Evolutionary conservation across 2,797 vertebrate genomes (phyloP), one percentile per base, ranked within the genome.

Genomic region (Zenarchopterus dispar): DNA sequence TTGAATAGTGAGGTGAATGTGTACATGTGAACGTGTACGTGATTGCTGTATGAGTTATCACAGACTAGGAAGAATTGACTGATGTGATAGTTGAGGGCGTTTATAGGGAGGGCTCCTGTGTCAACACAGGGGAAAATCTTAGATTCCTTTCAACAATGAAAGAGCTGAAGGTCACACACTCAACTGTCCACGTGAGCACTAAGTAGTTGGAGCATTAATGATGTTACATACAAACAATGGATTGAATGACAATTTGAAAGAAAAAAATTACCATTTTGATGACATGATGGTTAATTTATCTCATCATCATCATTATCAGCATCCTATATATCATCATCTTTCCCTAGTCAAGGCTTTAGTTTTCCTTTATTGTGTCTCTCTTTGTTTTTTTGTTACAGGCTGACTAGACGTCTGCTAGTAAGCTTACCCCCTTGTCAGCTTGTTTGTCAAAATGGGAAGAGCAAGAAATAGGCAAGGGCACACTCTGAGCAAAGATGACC

Each of bases 41-140:
- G 91, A 91, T 87, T 84, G 87, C 84, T 88, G 81, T 70, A 62
- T 53, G 80, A 87, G 88, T 85, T 89, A 89, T 90, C 87, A 92
- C 84, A 89, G 88, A 90, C 88, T 90, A 23, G 56, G 70, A 67
- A 67, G 74, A 83, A 93, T 90, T 80, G 88, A 93, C 86, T 91
- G 84, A 82, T 72, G 75, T 67, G 82, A 81, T 80, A 56, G 85
- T 80, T 77, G 73, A 79, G 39, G 77, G 68, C 62, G 64, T 84
- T 77, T 86, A 84, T 67, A 66, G 77, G 81, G 67, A 73, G 70
- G 70, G 79, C 84, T 86, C 54, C 79, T 86, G 78, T 88, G 89
- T 92, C 91, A 91, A 93, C 81, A 84, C 4, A 2, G 3, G 36
- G 65, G 64, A 75, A 39, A 77, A 81, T 61, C 16, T 49, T 62